Base-by-base conservation (phyloP, 2,888 invertebrate species). In the Anthrax anthrax region DNA sequence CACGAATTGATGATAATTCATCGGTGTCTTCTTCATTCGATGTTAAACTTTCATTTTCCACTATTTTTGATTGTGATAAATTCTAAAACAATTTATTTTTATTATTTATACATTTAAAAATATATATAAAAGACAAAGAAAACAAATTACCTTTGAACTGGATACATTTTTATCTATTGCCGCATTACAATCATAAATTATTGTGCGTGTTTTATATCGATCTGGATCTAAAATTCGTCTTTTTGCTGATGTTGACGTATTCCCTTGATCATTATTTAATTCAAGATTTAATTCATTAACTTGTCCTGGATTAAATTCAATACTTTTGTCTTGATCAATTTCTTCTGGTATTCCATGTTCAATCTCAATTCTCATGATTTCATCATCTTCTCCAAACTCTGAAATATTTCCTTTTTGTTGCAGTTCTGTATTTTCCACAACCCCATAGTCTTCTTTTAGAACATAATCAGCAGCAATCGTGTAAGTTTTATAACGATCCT, bases 401-500 rank as follows among this genome's bases (percentile, higher is more conserved):
- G 53, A 52, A 32, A 52, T 48, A 34, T 47, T 36, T 23, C 23
- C 23, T 23, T 23, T 8, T 23, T 23, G 5, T 23, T 23, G 23
- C 8, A 6, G 23, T 8, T 23, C 5, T 12, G 3, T 1, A 32
- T 32, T 12, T 1, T 12, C 42, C 27, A 18, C n/a, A 18, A 39
- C 23, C 17, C 23, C 47, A 53, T 55, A 59, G 57, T 42, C 62
- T 23, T 59, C 60, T 23, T 54, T 58, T 1, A 59, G 50, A 3
- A 72, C 68, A 58, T 78, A 67, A 48, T 74, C 75, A 1, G 75
- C 80, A 0, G 78, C 80, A 37, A 88, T 84, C 0, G 85, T 87
- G 60, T 88, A 89, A 0, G 88, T 89, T 61, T 81, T 83, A 60
- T 80, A 87, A 50, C 89, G 76, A 56, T 89, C 86, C 60, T 84